phyloP scores from a whole-genome alignment of 2,113 vertebrate species.

The Pterocles burchelli region DNA sequence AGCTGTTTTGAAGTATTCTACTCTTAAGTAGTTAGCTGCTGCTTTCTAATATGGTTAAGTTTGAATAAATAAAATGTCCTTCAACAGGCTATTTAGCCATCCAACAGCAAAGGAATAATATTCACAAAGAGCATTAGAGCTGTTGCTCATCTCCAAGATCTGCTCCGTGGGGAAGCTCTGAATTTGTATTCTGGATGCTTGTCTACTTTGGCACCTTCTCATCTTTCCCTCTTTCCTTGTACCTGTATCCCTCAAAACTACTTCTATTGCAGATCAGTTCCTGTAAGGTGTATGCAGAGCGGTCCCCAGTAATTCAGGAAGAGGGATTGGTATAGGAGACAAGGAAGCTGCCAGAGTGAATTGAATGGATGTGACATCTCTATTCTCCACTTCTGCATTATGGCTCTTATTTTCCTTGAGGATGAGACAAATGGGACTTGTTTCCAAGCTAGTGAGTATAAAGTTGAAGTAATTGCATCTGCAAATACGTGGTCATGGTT shows the following conservation, averaged over 20 bases:
- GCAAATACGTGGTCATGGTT: slow-evolving; percentile 43
- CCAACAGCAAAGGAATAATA: background rate
- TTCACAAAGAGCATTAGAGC: background rate
- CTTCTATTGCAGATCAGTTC: background rate
- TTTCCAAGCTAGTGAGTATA: slow-evolving; percentile 60
- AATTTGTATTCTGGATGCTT: background rate
- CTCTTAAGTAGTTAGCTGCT: background rate
- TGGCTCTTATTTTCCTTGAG: slow-evolving; percentile 55
- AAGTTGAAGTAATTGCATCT: slow-evolving; percentile 59
- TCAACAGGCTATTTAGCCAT: background rate
- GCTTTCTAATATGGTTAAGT: background rate
- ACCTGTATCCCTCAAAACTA: background rate
- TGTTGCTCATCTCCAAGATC: background rate
- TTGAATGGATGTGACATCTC: slow-evolving; percentile 60
- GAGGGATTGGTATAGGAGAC: background rate
- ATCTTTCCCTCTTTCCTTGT: background rate
- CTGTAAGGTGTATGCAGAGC: background rate
- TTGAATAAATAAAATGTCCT: background rate
- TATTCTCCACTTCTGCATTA: slow-evolving; percentile 33
- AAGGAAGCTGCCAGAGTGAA: background rate
- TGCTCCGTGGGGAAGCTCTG: background rate
- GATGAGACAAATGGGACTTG: slow-evolving; percentile 43
- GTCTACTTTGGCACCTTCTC: background rate
- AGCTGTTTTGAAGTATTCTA: background rate
- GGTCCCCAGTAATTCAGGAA: background rate